Percentiles rank a stretch among this genome's conserved stretches.
These are phyloP conservation scores for Camponotus pennsylvanicus DNA, from an alignment of 1,140 invertebrate genomes.

Conservation along the genomic window DNA sequence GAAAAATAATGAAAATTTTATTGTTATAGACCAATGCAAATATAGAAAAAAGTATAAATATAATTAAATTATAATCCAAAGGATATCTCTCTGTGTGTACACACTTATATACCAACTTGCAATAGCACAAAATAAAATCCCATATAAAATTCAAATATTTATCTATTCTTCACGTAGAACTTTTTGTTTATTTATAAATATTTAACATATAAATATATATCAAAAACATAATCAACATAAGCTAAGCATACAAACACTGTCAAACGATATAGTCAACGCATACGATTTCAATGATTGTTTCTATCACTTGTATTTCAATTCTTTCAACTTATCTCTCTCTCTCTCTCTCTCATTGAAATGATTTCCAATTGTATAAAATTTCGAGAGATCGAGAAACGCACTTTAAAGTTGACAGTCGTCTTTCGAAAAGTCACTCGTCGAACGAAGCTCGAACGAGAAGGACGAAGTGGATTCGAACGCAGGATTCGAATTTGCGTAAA, in stretches of 20 bases:
- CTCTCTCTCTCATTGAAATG: too few species aligned
- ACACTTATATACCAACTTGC: neutral
- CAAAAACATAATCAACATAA: too few species aligned
- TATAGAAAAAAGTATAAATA: neutral
- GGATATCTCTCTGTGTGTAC: too few species aligned
- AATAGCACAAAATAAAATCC: neutral
- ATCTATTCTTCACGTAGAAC: too few species aligned
- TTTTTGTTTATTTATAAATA: neutral
- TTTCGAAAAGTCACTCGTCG: neutral
- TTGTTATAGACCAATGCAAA: neutral
- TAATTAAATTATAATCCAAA: neutral
- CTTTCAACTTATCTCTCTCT: too few species aligned
- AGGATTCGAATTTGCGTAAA: slow-evolving; percentile 40
- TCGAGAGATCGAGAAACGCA: neutral
- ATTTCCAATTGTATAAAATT: neutral
- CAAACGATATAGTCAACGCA: too few species aligned
- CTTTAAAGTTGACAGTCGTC: neutral
- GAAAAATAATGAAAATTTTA: too few species aligned
- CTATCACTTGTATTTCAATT: too few species aligned
- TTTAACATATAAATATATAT: too few species aligned
- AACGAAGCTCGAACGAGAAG: slow-evolving; percentile 1
- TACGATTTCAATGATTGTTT: too few species aligned
- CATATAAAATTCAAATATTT: too few species aligned
- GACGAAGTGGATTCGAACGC: slow-evolving; percentile 56
- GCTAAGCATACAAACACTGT: too few species aligned